Conservation (phyloP, 2,797 vertebrate species). For the Aythya fuligula region DNA sequence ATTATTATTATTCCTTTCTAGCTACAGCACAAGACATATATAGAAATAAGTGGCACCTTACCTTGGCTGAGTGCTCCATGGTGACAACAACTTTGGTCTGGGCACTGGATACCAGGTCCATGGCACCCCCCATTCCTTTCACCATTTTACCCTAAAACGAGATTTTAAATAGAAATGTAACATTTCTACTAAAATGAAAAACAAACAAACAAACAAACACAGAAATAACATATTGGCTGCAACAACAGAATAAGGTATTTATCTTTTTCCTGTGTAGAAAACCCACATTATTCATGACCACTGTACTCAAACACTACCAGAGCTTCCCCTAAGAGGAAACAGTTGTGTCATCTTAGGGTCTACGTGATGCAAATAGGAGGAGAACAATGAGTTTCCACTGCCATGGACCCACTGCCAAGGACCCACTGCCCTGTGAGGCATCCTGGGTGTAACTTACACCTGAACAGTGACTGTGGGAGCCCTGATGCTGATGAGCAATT, state of each 20-base stretch:
- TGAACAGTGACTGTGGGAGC: not conserved
- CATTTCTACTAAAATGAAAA: not conserved
- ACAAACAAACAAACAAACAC: not conserved
- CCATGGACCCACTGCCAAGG: not conserved
- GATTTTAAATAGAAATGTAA: not conserved
- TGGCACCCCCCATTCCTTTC: conserved; percentile 98
- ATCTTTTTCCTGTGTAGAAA: not conserved
- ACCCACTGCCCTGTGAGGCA: not conserved
- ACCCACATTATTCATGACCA: not conserved
- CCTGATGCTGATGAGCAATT: not conserved
- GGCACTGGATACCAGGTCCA: conserved; percentile 95
- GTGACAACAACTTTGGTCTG: conserved; percentile 98
- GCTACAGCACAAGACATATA: not conserved
- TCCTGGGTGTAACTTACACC: not conserved
- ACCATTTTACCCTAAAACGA: conserved; percentile 94
- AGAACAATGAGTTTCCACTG: not conserved
- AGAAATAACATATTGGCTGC: not conserved
- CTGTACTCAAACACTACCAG: not conserved
- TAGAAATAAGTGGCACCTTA: conserved; percentile 41
- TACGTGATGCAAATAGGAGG: not conserved
- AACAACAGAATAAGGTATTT: not conserved
- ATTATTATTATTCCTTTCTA: not conserved
- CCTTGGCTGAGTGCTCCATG: conserved; percentile 98
- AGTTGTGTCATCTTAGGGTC: not conserved
- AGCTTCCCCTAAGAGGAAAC: not conserved